Base-by-base conservation (phyloP, 1,140 invertebrate species). In the Lepidotrigona ventralis region DNA sequence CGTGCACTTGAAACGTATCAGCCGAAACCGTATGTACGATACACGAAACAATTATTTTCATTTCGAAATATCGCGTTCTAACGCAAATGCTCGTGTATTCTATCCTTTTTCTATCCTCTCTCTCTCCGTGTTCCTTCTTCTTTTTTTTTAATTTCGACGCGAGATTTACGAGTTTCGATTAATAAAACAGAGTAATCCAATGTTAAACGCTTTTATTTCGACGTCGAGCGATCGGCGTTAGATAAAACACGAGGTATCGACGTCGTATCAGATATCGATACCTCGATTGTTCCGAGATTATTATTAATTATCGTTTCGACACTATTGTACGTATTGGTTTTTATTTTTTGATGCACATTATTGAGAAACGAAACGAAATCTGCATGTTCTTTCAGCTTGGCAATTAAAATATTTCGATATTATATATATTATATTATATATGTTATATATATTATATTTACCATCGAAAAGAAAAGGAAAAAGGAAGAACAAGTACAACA, bases 41-140 rank as follows among this genome's bases (percentile, higher is more conserved):
- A 70, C 39, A 19, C 46, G 46, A 63, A 54, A 54, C 46, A 33
- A 77, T 77, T 66, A 66, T 77, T 51, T 77, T 53, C 39, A 29
- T 77, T 66, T 33, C 46, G 63, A 23, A 66, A 77, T 53, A 77
- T 77, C 58, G 21, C 33, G 9, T 73, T 39, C 29, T 19, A 29
- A 39, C 64, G 51, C 17, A 15, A 11, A 23, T 23, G n/a, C 17
- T 9, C 26, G 1, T 66, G 17, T 33, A 33, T 21, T 33, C 5
- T 29, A 1, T 19, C 17, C 33, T 60, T 66, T 66, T 66, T 21
- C 4, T 29, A 8, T 9, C 21, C 17, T 11, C 26, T 19, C 63
- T 3, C 6, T 29, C 6, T 3, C 15, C n/a, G n/a, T n/a, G n/a
- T n/a, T 9, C 6, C 5, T 1, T 5, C 14, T 0, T 6, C 14